Base-by-base conservation (phyloP, 2,113 vertebrate species). In the Rhabdomys dilectus region DNA sequence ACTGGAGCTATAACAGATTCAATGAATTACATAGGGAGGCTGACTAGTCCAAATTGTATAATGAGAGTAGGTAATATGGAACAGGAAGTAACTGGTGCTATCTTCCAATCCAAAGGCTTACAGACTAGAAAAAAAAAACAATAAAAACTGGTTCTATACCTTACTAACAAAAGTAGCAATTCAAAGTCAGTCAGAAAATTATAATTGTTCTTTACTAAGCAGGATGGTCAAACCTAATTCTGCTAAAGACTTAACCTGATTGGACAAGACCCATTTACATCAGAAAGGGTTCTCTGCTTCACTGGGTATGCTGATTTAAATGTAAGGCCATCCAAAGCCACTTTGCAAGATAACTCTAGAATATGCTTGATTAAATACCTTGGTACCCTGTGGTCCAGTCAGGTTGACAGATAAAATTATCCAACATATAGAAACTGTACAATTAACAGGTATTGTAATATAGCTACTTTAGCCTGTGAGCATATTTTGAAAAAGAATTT, bases 401-500 rank as follows among this genome's bases (percentile, higher is more conserved):
- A 90, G 36, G 21, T 66, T 91, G 39, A 81, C 15, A 90, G 7
- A 19, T 88, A 89, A 81, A 88, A 77, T 81, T 91, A 89, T 39
- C 26, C 10, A 29, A 45, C 0, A 72, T 70, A 58, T 75, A 82
- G 76, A 73, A 91, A 51, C 0, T 3, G 1, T 45, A 12, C 21
- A 60, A 78, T 89, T 87, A 80, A 76, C 4, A 88, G 62, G n/a
- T 6, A 87, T 88, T 48, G 1, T 91, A 78, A 13, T 66, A 75
- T 3, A 85, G 5, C 8, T 13, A 51, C 81, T 96, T 93, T 81
- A 81, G 3, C 42, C 53, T 77, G 68, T 0, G 68, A 36, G 3
- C 87, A 9, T 39, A 94, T 70, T 4, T 7, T 93, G 58, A 24
- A 73, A 95, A 91, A 89, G 7, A 62, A 87, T 89, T 95, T 60